These are phyloP conservation scores for Chymomyza procnemis DNA, from an alignment of 2,888 invertebrate species.

Conservation along the genomic window DNA sequence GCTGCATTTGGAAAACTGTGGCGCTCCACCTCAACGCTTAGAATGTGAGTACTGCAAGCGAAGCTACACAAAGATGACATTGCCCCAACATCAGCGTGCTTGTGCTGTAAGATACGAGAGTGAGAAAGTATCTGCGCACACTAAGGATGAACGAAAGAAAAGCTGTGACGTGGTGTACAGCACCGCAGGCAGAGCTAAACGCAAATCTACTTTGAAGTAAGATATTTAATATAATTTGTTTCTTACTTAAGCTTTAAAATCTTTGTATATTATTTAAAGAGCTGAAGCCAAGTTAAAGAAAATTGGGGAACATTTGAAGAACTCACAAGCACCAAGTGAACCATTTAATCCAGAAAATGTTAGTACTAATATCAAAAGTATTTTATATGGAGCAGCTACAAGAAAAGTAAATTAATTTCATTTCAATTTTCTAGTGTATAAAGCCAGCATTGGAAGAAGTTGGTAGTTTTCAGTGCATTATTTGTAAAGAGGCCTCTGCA, in stretches of 20 bases:
- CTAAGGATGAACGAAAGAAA: background rate
- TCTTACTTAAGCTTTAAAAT: background rate
- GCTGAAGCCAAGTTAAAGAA: conserved; percentile 73
- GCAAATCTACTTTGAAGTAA: conserved; percentile 73
- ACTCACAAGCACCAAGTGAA: background rate
- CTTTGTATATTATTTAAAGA: conserved; percentile 35
- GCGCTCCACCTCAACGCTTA: conserved; percentile 47
- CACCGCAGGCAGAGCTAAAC: conserved; percentile 73
- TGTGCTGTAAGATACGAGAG: conserved; percentile 40
- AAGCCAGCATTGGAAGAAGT: conserved; percentile 8
- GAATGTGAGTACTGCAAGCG: conserved; percentile 63
- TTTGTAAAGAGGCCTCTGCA: conserved; percentile 39
- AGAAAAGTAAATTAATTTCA: conserved; percentile 16
- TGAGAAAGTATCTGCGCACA: background rate
- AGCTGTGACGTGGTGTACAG: conserved; percentile 40
- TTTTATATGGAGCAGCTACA: background rate
- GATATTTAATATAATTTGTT: background rate
- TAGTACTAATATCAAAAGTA: conserved; percentile 2
- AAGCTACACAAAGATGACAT: conserved; percentile 46
- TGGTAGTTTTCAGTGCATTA: conserved; percentile 61
- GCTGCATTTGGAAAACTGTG: conserved; percentile 71
- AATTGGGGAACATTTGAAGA: conserved; percentile 47
- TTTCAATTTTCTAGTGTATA: conserved; percentile 56
- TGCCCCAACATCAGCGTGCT: conserved; percentile 50
- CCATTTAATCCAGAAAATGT: conserved; percentile 25